A percentile compares a stretch with the other conserved stretches of the same genome.
These are phyloP conservation scores for Pentalonia nigronervosa DNA, from an alignment of 1,140 invertebrate species.

Conservation along the genomic window DNA sequence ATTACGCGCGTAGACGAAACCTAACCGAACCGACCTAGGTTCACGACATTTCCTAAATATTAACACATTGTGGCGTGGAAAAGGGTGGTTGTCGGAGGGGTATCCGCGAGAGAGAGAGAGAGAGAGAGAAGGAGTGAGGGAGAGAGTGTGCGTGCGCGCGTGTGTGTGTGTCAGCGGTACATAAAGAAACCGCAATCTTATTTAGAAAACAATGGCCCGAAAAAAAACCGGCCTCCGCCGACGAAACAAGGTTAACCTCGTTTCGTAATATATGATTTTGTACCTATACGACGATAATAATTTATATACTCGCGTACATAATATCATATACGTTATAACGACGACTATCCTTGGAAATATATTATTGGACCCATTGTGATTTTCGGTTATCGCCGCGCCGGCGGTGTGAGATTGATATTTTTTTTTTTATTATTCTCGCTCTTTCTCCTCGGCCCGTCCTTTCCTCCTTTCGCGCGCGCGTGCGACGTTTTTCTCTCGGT, in stretches of 20 bases:
- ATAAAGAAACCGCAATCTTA: constrained; percentile 44
- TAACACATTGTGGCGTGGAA: not conserved
- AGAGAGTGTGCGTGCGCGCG: no score
- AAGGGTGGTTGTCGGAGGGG: not conserved
- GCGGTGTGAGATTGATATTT: constrained; percentile 41
- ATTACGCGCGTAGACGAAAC: not conserved
- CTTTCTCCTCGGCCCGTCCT: not conserved
- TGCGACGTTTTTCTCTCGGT: not conserved
- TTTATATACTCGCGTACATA: not conserved
- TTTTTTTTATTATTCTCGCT: constrained; percentile 11
- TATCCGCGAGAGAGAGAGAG: no score
- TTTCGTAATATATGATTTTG: constrained; percentile 37
- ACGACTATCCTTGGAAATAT: constrained; percentile 47
- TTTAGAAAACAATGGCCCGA: constrained; percentile 35
- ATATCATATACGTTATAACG: not conserved
- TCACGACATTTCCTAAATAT: constrained; percentile 25
- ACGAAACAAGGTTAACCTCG: constrained; percentile 52
- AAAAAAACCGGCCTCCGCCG: constrained; percentile 43
- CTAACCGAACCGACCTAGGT: not conserved
- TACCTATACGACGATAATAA: not conserved
- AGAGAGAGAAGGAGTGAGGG: no score
- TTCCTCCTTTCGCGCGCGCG: not conserved
- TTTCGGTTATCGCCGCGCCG: not conserved
- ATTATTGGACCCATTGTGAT: constrained; percentile 44
- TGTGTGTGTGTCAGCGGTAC: not conserved